These are phyloP conservation scores for Diadophis punctatus DNA, from an alignment of 2,113 vertebrate species.

Conservation along the genomic window DNA sequence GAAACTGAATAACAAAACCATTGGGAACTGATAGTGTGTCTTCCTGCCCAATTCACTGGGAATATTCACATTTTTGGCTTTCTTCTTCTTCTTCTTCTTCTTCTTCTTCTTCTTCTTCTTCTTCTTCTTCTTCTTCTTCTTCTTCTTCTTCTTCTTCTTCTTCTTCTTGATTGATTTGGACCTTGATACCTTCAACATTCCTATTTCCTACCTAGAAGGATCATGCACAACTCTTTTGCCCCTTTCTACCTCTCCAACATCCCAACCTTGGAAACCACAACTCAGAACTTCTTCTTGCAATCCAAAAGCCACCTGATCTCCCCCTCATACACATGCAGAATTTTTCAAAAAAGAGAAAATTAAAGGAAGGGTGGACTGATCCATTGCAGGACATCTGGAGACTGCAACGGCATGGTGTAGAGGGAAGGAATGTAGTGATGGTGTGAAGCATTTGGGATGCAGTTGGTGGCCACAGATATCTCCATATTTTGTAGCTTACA, in stretches of 20 bases:
- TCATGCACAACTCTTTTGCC: not conserved
- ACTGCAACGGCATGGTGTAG: constrained; percentile 20
- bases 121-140: too few relatives aligned
- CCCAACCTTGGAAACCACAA: not conserved
- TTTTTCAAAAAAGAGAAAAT: constrained; percentile 20
- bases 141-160: too few relatives aligned
- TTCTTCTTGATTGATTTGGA: not conserved
- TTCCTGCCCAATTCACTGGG: too few relatives aligned
- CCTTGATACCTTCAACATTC: not conserved
- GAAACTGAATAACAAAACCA: not conserved
- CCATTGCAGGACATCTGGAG: constrained; percentile 39
- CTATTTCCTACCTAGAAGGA: fast-evolving
- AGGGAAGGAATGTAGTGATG: fast-evolving
- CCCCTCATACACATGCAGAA: not conserved
- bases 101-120: too few relatives aligned
- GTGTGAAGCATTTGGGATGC: constrained; percentile 2
- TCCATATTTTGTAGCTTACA: constrained; percentile 66
- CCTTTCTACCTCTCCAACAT: too few relatives aligned
- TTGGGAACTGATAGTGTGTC: not conserved
- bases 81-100: too few relatives aligned
- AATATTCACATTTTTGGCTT: not conserved
- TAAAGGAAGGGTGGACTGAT: constrained; percentile 50
- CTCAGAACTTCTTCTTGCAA: not conserved
- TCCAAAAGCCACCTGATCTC: constrained; percentile 32
- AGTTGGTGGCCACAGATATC: constrained; percentile 38